Conservation (phyloP, 2,113 vertebrate species). For the Loxodonta africana region DNA sequence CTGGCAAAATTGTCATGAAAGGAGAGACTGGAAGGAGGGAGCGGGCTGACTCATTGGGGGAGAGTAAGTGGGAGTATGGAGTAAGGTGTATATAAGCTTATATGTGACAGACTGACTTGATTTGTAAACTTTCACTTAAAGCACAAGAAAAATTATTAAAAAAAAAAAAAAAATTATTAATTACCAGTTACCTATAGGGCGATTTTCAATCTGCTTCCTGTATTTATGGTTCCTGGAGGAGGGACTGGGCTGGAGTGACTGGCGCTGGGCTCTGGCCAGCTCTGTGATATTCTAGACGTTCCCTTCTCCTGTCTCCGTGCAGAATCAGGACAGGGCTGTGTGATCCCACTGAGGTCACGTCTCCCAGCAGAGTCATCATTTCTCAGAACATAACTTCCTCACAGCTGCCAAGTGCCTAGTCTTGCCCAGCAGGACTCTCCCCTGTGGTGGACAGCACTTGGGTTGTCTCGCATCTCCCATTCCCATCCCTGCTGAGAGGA, state of each 20-base stretch:
- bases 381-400: background rate
- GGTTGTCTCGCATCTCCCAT: background rate
- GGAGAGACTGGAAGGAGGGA: too few relatives aligned
- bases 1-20: too few relatives aligned
- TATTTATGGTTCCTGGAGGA: too few relatives aligned
- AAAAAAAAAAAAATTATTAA: background rate
- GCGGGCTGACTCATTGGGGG: too few relatives aligned
- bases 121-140: too few relatives aligned
- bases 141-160: too few relatives aligned
- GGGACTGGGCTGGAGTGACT: background rate
- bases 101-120: too few relatives aligned
- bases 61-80: too few relatives aligned
- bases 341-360: accelerated
- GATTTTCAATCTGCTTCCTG: background rate
- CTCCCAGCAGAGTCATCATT: background rate
- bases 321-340: background rate
- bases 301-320: background rate
- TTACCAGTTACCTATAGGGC: background rate
- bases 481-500: too few relatives aligned
- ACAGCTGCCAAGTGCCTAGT: background rate
- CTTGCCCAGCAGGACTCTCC: background rate
- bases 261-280: background rate
- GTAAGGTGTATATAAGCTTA: too few relatives aligned
- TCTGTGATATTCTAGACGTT: background rate
- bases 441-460: background rate